phyloP scores from a whole-genome alignment of 2,797 vertebrate species.

The Gila robusta region DNA sequence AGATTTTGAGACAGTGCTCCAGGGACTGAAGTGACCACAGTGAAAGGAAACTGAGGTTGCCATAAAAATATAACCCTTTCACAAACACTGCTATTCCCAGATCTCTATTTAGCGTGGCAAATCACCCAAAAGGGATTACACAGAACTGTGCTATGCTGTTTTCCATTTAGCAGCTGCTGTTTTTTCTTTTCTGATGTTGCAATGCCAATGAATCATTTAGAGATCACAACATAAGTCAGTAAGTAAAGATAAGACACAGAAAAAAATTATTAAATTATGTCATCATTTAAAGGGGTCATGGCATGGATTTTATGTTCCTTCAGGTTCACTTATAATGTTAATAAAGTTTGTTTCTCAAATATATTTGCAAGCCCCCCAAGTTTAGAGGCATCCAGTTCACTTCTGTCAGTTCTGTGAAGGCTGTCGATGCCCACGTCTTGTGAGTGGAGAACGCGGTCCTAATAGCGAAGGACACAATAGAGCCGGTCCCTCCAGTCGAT shows the following conservation, averaged over 20 bases:
- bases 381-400: too few species aligned
- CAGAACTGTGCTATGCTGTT: conserved; percentile 20
- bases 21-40: conserved; percentile 48
- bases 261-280: too few species aligned
- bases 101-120: conserved; percentile 28
- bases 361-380: too few species aligned
- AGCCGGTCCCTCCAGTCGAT: too few species aligned
- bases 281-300: not conserved
- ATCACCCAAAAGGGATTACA: conserved; percentile 40
- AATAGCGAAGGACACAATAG: too few species aligned
- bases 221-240: not conserved
- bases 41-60: conserved; percentile 56
- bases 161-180: conserved; percentile 19
- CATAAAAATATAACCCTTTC: conserved; percentile 28
- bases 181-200: not conserved
- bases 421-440: too few species aligned
- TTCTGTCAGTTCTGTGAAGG: too few species aligned
- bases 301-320: too few species aligned
- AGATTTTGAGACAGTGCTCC: conserved; percentile 26
- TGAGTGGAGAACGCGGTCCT: too few species aligned
- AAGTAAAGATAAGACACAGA: not conserved
- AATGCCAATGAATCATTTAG: not conserved
- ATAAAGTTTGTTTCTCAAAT: too few species aligned
- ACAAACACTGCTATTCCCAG: conserved; percentile 38
- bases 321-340: too few species aligned